These are phyloP conservation scores for Drosophila hawaiiensis DNA, from an alignment of 2,888 invertebrate genomes.

Conservation along the genomic window DNA sequence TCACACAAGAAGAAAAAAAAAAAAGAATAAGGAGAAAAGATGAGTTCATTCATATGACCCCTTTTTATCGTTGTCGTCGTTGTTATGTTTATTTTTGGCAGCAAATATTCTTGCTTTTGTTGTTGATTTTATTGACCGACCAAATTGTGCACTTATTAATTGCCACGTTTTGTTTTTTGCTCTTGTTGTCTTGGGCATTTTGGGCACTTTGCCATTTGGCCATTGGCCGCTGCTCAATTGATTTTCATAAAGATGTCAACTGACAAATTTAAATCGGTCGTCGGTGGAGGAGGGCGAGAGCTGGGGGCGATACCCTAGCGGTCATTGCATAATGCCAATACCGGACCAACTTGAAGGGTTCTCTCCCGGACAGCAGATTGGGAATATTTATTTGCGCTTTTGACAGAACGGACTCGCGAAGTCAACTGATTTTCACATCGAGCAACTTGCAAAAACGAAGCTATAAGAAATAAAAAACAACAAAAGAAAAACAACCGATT, in stretches of 20 bases:
- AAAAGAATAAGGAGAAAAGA: neutral
- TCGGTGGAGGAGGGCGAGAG: neutral
- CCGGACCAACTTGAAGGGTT: neutral
- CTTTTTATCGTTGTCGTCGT: slow-evolving; percentile 5
- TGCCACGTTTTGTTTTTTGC: slow-evolving; percentile 44
- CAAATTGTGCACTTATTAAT: slow-evolving; percentile 72
- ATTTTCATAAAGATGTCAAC: slow-evolving; percentile 54
- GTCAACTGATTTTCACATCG: slow-evolving; percentile 63
- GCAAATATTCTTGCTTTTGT: slow-evolving; percentile 32
- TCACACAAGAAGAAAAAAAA: slow-evolving; percentile 1
- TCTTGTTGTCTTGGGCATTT: slow-evolving; percentile 22
- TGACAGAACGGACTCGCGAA: slow-evolving; percentile 53
- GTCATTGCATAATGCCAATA: slow-evolving; percentile 41
- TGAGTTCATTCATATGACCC: slow-evolving; percentile 9
- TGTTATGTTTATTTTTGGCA: slow-evolving; percentile 47
- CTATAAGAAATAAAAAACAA: slow-evolving; percentile 14
- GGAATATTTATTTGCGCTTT: slow-evolving; percentile 31
- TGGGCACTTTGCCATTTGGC: slow-evolving; percentile 67
- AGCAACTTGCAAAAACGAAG: slow-evolving; percentile 22
- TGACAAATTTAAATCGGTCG: slow-evolving; percentile 8
- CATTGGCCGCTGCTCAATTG: slow-evolving; percentile 60
- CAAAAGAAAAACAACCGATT: slow-evolving; percentile 17
- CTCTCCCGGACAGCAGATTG: neutral
- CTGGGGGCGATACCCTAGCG: neutral
- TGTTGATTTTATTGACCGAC: slow-evolving; percentile 64